Evolutionary conservation across 2,113 vertebrate genomes (phyloP).

Genomic region (Barnardius zonarius): DNA sequence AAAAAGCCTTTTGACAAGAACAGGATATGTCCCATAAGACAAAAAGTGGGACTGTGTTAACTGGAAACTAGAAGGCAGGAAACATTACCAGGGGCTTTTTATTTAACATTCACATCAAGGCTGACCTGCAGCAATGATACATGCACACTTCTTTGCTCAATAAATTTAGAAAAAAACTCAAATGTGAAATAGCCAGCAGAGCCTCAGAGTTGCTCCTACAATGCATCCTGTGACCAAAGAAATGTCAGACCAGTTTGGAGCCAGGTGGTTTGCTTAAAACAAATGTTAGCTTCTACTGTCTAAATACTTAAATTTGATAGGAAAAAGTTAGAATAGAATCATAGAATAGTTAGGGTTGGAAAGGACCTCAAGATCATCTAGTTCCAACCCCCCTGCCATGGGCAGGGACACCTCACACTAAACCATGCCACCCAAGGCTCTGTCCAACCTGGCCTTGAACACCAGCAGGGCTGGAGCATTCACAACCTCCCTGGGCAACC

Average conservation of each 20-base stretch:
- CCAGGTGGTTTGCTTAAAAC: not conserved
- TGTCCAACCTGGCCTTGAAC: too few species aligned
- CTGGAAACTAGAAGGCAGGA: not conserved
- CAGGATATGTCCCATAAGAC: not conserved
- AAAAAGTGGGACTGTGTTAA: not conserved
- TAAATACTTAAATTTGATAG: not conserved
- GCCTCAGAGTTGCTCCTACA: not conserved
- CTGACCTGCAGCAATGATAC: not conserved
- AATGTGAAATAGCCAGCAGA: not conserved
- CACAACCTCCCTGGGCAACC: too few species aligned
- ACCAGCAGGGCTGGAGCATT: too few species aligned
- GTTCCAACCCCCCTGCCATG: too few species aligned
- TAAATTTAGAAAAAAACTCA: not conserved
- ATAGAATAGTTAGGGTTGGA: too few species aligned
- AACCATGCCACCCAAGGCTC: too few species aligned
- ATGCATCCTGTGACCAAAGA: not conserved
- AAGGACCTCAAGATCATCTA: too few species aligned
- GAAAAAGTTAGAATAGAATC: too few species aligned
- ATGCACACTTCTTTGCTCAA: rapidly evolving
- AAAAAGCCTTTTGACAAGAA: not conserved
- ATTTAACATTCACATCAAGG: not conserved
- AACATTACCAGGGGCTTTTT: not conserved
- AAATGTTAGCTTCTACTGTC: not conserved
- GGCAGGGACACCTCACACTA: too few species aligned
- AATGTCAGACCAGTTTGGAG: not conserved